Base-by-base conservation (phyloP, 2,113 vertebrate genomes). In the Dromiciops gliroides region DNA sequence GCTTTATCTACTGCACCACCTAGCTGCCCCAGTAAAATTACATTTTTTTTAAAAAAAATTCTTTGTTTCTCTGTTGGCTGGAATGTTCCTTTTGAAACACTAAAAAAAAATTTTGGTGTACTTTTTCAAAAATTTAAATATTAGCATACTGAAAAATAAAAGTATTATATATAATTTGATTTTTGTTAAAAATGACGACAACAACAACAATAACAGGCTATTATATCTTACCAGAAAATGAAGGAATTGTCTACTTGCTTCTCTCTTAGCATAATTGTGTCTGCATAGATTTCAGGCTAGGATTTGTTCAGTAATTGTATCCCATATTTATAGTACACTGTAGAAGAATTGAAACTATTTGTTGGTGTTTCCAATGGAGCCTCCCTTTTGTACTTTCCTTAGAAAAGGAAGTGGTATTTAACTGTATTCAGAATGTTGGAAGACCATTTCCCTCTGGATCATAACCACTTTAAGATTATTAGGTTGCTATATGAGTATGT, bases 371-470 rank as follows among this genome's bases (percentile, higher is more conserved):
- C 89, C 52, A 95, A 95, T 48, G 14, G 92, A 91, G 67, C 83
- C 75, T 96, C 51, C 8, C 24, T 37, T 37, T 93, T 67, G 19
- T 92, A 88, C 48, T 3, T 92, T 8, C 89, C 89, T 93, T 97
- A 37, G 92, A 93, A 10, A 92, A 25, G 52, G 93, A 92, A 94
- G 50, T 16, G 26, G 92, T 94, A 67, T 53, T 93, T 93, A 89
- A 92, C 37, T 94, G 26, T 96, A 53, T 93, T 95, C 48, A 93
- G 48, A 56, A 90, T 97, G 89, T 90, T 92, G 67, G 53, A 93
- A 95, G 93, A 48, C 95, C 95, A 96, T 93, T 96, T 96, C 56
- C 96, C 96, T 91, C 50, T 93, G 92, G 90, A 92, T 95, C 23
- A 23, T 94, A 94, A 83, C 51, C 93, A 7, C 95, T 96, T 95